Percentiles rank a stretch among this genome's conserved stretches.
These are phyloP conservation scores for Trachymyrmex cornetzi DNA, from an alignment of 1,140 invertebrate genomes.

Conservation along the genomic window DNA sequence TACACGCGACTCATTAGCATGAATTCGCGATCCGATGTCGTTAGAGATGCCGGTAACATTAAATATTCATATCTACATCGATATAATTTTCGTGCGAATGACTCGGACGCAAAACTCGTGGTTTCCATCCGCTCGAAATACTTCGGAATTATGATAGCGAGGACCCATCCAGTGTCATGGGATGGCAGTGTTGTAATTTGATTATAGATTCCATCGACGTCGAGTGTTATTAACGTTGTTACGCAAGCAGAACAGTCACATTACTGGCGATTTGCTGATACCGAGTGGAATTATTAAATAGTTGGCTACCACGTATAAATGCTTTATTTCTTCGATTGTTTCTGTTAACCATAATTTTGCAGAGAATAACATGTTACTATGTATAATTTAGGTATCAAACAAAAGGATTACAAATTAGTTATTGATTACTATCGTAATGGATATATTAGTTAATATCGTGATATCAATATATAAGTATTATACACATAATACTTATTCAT, in stretches of 20 bases:
- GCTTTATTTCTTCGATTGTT: conserved; percentile 44
- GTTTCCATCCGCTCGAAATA: conserved; percentile 26
- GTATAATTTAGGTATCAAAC: conserved; percentile 16
- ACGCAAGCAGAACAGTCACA: conserved; percentile 45
- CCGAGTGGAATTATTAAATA: conserved; percentile 56
- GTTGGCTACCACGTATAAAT: not conserved
- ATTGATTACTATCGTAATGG: not conserved
- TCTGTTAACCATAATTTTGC: conserved; percentile 26
- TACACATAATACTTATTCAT: not conserved
- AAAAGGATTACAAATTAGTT: conserved; percentile 16
- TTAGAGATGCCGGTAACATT: not conserved
- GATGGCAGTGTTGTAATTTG: conserved; percentile 49
- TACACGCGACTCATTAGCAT: not conserved
- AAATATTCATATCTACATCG: conserved; percentile 19
- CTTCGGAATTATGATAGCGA: conserved; percentile 42
- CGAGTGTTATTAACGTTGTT: conserved; percentile 59
- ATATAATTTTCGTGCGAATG: conserved; percentile 14
- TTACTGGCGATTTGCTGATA: conserved; percentile 46
- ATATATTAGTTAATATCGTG: too few relatives aligned
- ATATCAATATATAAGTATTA: too few relatives aligned
- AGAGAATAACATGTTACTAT: conserved; percentile 7
- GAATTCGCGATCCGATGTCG: not conserved
- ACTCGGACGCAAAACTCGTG: conserved; percentile 29
- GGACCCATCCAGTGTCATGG: not conserved
- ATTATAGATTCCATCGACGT: conserved; percentile 60